Evolutionary conservation across 2,888 invertebrate species (phyloP), one percentile per base, ranked within the genome.

Genomic region (Cephus runcator): DNA sequence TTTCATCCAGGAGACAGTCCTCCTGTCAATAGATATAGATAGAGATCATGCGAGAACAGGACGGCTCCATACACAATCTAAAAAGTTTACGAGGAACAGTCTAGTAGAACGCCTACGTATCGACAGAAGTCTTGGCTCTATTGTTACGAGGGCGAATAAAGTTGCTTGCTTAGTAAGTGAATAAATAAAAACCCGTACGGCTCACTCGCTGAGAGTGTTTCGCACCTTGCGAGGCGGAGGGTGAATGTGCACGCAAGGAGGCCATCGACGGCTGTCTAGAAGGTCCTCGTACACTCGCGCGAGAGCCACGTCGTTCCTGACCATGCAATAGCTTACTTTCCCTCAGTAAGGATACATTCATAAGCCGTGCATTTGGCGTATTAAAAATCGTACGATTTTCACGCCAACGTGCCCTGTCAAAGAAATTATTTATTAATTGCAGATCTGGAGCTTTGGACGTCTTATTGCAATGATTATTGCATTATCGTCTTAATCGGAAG

Each of bases 311-410:
- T 75, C 97, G 94, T 87, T 97, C 97, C 91, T 94, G 94, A 73
- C 95, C 94, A 89, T 96, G 96, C 82, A 96, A 92, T 77, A 96
- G 92, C 89, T 97, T 97, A 86, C 95, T 96, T 87, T 97, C 97
- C 87, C 96, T 93, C 87, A 97, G 92, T 85, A 97, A 92, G 4
- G 97, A 97, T 34, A 96, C 97, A 92, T 98, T 98, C 97, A 98
- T 98, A 92, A 98, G 93, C 80, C 98, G 95, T 80, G 98, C 97
- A 92, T 98, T 98, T 36, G 98, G 97, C 76, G 98, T 98, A 92
- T 98, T 98, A 93, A 98, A 98, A 88, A 98, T 98, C 68, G 97
- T 97, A 35, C 98, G 94, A 91, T 97, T 97, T 88, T 98, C 98
- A 86, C 96, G 94, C 96, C 97, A 98, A 89, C 97, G 94, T 40